These are phyloP conservation scores for Pseudochaenichthys georgianus DNA, from an alignment of 2,797 vertebrate genomes.

Conservation along the genomic window DNA sequence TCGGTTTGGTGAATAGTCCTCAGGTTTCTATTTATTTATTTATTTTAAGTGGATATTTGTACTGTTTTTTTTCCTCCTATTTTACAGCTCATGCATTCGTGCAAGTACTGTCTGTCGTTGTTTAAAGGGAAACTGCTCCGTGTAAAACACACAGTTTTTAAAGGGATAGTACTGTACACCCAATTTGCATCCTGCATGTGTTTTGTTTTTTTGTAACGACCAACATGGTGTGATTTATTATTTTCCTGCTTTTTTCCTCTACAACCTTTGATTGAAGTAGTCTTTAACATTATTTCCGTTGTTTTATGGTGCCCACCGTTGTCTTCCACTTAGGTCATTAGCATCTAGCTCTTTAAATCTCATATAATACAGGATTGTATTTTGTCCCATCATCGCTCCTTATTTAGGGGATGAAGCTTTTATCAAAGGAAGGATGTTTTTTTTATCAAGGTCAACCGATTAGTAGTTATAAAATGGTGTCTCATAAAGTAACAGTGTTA, in stretches of 20 bases:
- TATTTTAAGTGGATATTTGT: conserved; percentile 70
- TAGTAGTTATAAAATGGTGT: conserved; percentile 29
- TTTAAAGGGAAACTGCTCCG: conserved; percentile 54
- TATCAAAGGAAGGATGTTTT: background rate
- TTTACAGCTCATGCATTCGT: conserved; percentile 69
- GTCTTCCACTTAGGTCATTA: conserved; percentile 3
- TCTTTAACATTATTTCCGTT: conserved; percentile 21
- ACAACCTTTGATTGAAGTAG: conserved; percentile 12
- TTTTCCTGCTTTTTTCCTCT: conserved; percentile 29
- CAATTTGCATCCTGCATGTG: conserved; percentile 61
- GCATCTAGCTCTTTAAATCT: conserved; percentile 24
- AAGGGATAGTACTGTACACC: conserved; percentile 62
- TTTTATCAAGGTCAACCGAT: conserved; percentile 26
- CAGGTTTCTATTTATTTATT: conserved; percentile 86
- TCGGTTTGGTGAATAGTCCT: conserved; percentile 78
- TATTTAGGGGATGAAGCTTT: conserved; percentile 15
- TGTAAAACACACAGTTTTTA: conserved; percentile 60
- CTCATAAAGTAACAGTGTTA: conserved; percentile 35
- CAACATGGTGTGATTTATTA: conserved; percentile 57
- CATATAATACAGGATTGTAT: conserved; percentile 19
- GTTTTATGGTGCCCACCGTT: conserved; percentile 13
- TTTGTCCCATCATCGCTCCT: conserved; percentile 9
- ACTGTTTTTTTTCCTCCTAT: conserved; percentile 55
- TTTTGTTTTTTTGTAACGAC: conserved; percentile 56
- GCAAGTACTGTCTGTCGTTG: conserved; percentile 45